Base-by-base conservation (phyloP, 2,797 vertebrate genomes). In the Menidia menidia region DNA sequence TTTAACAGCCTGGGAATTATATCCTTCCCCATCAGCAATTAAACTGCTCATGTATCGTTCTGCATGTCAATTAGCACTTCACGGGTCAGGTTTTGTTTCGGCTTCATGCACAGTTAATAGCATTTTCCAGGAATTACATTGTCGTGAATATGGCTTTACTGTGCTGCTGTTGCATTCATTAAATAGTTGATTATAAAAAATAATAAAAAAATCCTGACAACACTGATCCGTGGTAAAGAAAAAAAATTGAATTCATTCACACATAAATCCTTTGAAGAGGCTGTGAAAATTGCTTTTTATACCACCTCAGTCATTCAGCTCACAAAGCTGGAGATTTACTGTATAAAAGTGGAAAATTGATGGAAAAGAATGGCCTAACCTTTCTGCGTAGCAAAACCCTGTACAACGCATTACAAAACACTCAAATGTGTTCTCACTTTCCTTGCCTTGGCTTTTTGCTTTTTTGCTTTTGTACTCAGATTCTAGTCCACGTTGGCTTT, bases 401-500 rank as follows among this genome's bases (percentile, higher is more conserved):
- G 25, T 2, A 2, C 19, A 31, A 4, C 52, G 31, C 43, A 19
- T 41, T 13, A 43, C 6, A 35, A 35, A 60, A 94, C 65, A 87
- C 83, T 63, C 0, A 13, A 14, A 30, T 12, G 7, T 12, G 0
- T 41, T 10, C 18, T 25, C 35, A 35, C 6, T n/a, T 25, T 39
- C 39, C 8, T 19, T 35, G 7, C 3, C n/a, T 48, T 64, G 2
- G 54, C 16, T 58, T 42, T 32, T 35, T 4, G 82, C 35, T 48
- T 83, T 94, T 85, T 94, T 93, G 0, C 84, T 93, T 57, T 45
- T 95, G 92, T 55, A 83, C 95, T 81, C 87, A 99, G 98, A 95
- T 99, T 88, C 90, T 99, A 7, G 92, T 99, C 64, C 97, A 99
- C 0, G 95, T 99, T 0, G 98, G 98, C 72, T 99, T 99, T 87